Evolutionary conservation across 2,797 vertebrate genomes (phyloP), one percentile per base, ranked within the genome.

Genomic region (Loriculus beryllinus): DNA sequence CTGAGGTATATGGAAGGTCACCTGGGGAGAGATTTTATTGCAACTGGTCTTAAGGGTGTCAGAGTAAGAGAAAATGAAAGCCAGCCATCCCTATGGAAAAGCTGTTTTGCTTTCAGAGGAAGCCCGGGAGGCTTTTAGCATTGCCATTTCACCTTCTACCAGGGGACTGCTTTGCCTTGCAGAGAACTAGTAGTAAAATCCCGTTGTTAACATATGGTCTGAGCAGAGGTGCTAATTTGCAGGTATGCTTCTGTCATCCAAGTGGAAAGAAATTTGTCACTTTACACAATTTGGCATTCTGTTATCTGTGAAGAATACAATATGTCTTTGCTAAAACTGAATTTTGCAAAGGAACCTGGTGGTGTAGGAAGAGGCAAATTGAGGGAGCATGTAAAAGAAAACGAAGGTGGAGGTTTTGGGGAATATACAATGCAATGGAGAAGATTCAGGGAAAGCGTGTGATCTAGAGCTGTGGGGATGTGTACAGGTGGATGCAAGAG

Each of bases 261-360:
- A 90, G 62, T 49, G 62, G 76, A 77, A 69, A 9, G 5, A 78
- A 80, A 92, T 51, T 29, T 81, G 64, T 49, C 68, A 31, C 86
- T 81, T 93, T 67, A 63, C 33, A 45, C 20, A 33, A 82, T 83
- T 65, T 92, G 79, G 45, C 62, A 70, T 88, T 86, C 57, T 87
- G 40, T 60, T 80, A 79, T 23, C 26, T 71, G 52, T 77, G 81
- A 93, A 92, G 92, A 91, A 91, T 83, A 86, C 63, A 92, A 2
- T 57, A 51, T 72, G 43, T 43, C 82, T 72, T 76, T 51, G 67
- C 67, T 67, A 56, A 69, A 96, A 76, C 6, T 39, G 51, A 15
- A 51, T 83, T 94, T 89, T 63, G 63, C 39, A 45, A 52, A 56
- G 69, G 71, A 87, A 37, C 23, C 6, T 6, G 72, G 23, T 43